Percentiles rank a stretch among this genome's conserved stretches.
phyloP scores from a whole-genome alignment of 2,113 vertebrate genomes.

The Crotophaga sulcirostris region DNA sequence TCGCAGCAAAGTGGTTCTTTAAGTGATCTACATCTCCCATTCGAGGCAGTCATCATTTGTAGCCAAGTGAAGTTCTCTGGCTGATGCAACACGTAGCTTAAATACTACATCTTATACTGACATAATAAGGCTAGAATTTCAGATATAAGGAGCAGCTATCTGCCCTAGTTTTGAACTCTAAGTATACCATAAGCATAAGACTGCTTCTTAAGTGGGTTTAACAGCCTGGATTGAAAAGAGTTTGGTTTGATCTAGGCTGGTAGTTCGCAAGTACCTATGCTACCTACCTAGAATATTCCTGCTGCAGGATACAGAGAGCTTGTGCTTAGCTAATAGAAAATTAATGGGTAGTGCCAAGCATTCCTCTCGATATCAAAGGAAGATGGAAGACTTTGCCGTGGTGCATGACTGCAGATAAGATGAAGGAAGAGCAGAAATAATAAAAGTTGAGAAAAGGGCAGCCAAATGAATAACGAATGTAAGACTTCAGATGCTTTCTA shows the following conservation, averaged over 20 bases:
- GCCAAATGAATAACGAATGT: slow-evolving; percentile 21
- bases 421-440: slow-evolving; percentile 15
- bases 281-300: not conserved
- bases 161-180: not conserved
- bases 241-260: not conserved
- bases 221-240: not conserved
- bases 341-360: not conserved
- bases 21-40: too few species aligned
- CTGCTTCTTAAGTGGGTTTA: not conserved
- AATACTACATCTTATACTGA: not conserved
- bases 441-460: not conserved
- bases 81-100: too few species aligned
- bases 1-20: too few species aligned
- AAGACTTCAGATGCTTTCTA: not conserved
- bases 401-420: not conserved
- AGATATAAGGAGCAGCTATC: not conserved
- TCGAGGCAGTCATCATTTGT: too few species aligned
- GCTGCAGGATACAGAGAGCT: not conserved
- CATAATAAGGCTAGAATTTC: not conserved
- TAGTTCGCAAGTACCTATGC: not conserved
- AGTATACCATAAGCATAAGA: not conserved
- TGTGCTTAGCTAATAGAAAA: not conserved
- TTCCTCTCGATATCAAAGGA: not conserved
- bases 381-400: not conserved
- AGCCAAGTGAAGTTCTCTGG: too few species aligned